These are phyloP conservation scores for Neolamprologus falcicula DNA, from an alignment of 2,113 vertebrate species.

Conservation along the genomic window DNA sequence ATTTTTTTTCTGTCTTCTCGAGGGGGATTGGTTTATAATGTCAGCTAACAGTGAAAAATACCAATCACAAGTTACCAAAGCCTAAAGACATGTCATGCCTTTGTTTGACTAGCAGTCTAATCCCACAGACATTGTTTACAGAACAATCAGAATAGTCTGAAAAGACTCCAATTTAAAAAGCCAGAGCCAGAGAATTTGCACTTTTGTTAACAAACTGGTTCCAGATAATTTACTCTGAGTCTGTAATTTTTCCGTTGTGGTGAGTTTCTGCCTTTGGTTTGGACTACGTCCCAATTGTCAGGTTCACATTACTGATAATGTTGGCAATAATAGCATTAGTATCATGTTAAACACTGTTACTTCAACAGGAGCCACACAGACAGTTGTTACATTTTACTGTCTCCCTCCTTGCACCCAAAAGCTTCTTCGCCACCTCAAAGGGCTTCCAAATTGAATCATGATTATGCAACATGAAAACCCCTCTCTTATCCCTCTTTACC, in stretches of 20 bases:
- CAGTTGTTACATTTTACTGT: not conserved
- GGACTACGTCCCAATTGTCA: not conserved
- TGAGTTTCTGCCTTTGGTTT: not conserved
- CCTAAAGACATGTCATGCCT: not conserved
- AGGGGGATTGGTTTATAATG: not conserved
- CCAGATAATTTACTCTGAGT: not conserved
- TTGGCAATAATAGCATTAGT: not conserved
- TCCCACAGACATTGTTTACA: not conserved
- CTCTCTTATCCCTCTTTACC: not conserved
- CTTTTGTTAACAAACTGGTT: not conserved
- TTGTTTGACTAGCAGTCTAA: not conserved
- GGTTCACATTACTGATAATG: not conserved
- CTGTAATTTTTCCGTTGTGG: not conserved
- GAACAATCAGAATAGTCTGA: not conserved
- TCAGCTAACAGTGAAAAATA: not conserved
- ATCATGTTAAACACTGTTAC: not conserved
- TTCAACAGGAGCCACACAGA: not conserved
- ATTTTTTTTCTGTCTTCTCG: not conserved
- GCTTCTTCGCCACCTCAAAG: not conserved
- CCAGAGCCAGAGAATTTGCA: not conserved
- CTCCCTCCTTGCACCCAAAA: not conserved
- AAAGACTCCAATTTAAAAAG: not conserved
- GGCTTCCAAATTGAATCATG: conserved; percentile 2
- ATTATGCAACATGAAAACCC: conserved; percentile 17
- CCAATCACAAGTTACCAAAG: not conserved